Conservation (phyloP, 92 coral and sea anemone genomes). For the Heteractis magnifica region DNA sequence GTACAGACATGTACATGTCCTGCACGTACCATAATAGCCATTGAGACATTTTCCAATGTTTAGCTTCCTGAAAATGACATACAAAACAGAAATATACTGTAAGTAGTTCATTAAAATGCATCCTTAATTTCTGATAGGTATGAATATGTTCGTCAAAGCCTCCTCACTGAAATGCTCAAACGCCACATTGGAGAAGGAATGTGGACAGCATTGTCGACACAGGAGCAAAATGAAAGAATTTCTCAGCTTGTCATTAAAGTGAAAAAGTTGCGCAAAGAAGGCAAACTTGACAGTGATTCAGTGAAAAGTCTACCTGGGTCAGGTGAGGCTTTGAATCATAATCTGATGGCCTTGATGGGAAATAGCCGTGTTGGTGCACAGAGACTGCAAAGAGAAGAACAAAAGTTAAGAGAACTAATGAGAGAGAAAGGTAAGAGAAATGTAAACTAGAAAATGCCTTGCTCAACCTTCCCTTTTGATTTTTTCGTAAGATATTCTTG, state of each 20-base stretch:
- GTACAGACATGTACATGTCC: too few relatives aligned
- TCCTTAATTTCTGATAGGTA: constrained; percentile 46
- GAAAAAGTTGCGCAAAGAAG: constrained; percentile 74
- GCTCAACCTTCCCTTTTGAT: too few relatives aligned
- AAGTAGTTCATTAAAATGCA: background rate
- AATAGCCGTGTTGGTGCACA: constrained; percentile 65
- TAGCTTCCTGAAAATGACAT: too few relatives aligned
- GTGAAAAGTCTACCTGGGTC: constrained; percentile 69
- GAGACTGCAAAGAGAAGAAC: constrained; percentile 51
- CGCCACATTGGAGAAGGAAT: constrained; percentile 91
- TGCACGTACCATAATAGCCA: too few relatives aligned
- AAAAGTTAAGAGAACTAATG: constrained; percentile 57
- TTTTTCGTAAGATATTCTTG: too few relatives aligned
- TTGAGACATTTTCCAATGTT: too few relatives aligned
- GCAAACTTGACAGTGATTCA: constrained; percentile 57
- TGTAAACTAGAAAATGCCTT: too few relatives aligned
- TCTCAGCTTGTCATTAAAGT: constrained; percentile 74
- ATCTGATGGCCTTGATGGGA: constrained; percentile 83
- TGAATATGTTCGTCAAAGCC: constrained; percentile 77
- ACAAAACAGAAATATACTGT: too few relatives aligned
- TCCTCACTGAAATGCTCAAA: constrained; percentile 75
- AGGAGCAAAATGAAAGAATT: constrained; percentile 83
- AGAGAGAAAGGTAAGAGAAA: constrained; percentile 63
- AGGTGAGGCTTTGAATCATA: constrained; percentile 35
- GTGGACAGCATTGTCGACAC: constrained; percentile 88